phyloP scores from a whole-genome alignment of 2,797 vertebrate genomes.

The Iguana delicatissima region DNA sequence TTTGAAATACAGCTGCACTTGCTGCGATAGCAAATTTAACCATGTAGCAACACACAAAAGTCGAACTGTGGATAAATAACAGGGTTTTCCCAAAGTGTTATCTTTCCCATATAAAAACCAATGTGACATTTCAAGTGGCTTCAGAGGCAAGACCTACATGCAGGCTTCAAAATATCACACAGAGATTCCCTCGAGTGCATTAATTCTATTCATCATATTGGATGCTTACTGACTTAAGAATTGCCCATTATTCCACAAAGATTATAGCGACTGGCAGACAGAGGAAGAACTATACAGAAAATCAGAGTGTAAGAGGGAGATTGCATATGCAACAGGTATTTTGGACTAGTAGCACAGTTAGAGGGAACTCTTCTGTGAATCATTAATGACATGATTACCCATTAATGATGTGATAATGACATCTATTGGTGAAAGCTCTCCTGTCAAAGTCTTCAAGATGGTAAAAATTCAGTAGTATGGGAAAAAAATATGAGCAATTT shows the following conservation, averaged over 20 bases:
- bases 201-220: too few species aligned
- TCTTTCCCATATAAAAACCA: background rate
- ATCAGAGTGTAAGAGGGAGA: slow-evolving; percentile 7
- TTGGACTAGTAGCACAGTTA: background rate
- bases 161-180: background rate
- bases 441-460: slow-evolving; percentile 42
- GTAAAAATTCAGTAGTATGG: slow-evolving; percentile 10
- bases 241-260: background rate
- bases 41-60: background rate
- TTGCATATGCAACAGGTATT: slow-evolving; percentile 17
- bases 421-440: slow-evolving; percentile 44
- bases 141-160: background rate
- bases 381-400: background rate
- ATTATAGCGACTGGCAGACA: background rate
- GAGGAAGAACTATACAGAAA: slow-evolving; percentile 31
- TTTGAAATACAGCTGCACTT: background rate
- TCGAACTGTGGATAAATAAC: background rate
- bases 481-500: slow-evolving; percentile 3
- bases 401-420: slow-evolving; percentile 8
- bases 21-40: background rate
- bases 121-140: background rate
- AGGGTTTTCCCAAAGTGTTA: background rate
- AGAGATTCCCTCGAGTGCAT: background rate
- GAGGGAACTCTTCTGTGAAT: slow-evolving; percentile 44
- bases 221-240: background rate